Conservation (phyloP, 2,797 vertebrate genomes). For the Chloroceryle amazona region DNA sequence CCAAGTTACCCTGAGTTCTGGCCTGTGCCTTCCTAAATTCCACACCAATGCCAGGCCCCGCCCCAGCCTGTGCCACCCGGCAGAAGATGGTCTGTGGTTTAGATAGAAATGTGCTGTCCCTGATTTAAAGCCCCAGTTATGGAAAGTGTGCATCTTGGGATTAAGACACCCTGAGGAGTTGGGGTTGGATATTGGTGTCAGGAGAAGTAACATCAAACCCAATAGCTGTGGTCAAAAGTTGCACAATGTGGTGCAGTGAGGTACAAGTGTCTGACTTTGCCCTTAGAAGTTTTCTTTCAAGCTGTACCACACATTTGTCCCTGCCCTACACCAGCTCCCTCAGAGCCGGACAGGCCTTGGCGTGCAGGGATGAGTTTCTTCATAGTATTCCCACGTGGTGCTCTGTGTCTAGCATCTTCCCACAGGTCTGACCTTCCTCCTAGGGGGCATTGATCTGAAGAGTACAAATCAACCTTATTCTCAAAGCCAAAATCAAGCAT, state of each 20-base stretch:
- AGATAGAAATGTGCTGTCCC: not conserved
- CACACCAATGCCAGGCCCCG: not conserved
- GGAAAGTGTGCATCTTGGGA: not conserved
- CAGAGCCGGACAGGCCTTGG: not conserved
- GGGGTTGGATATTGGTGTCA: not conserved
- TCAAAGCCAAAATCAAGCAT: not conserved
- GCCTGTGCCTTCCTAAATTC: not conserved
- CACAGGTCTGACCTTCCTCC: not conserved
- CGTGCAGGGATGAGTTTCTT: not conserved
- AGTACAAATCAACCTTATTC: not conserved
- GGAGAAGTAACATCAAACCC: not conserved
- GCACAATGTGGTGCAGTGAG: not conserved
- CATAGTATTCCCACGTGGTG: fast-evolving
- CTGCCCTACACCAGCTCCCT: not conserved
- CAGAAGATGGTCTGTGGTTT: not conserved
- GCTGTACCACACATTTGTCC: not conserved
- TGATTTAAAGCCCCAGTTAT: not conserved
- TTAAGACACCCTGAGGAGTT: not conserved
- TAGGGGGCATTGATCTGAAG: not conserved
- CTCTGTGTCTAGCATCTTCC: not conserved
- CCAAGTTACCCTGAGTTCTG: not conserved
- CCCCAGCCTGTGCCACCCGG: not conserved
- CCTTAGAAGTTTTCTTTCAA: not conserved
- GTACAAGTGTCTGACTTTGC: not conserved
- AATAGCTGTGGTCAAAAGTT: not conserved